phyloP scores from a whole-genome alignment of 2,797 vertebrate species.

The Alfaro cultratus region DNA sequence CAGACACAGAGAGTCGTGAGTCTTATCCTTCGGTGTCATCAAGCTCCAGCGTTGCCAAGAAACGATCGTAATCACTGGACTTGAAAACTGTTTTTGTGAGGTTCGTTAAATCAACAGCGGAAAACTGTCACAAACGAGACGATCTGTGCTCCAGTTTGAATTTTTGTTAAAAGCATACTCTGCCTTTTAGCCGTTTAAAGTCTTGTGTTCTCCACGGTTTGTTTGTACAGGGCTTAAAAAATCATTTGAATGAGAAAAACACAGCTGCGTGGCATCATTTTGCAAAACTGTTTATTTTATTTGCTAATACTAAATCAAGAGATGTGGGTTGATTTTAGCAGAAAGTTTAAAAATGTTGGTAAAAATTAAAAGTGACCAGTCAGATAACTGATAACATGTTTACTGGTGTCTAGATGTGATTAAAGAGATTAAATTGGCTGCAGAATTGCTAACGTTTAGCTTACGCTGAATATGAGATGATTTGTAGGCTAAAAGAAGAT shows the following conservation, averaged over 20 bases:
- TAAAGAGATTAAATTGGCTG: neutral
- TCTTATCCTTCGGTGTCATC: neutral
- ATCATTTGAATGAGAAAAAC: neutral
- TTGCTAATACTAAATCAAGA: neutral
- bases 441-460: neutral
- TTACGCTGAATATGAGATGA: neutral
- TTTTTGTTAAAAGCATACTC: neutral
- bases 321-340: neutral
- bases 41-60: conserved; percentile 1
- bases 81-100: neutral
- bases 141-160: neutral
- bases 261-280: neutral
- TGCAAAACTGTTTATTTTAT: neutral
- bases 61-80: conserved; percentile 12
- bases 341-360: neutral
- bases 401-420: neutral
- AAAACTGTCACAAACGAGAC: conserved; percentile 12
- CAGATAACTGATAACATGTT: neutral
- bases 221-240: neutral
- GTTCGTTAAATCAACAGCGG: conserved; percentile 3
- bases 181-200: conserved; percentile 3
- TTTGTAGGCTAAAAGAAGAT: neutral
- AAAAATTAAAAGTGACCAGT: neutral
- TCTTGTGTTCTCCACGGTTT: neutral
- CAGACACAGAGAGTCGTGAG: conserved; percentile 4